Evolutionary conservation across 1,140 invertebrate genomes (phyloP).

Genomic region (Thaumetopoea pityocampa): DNA sequence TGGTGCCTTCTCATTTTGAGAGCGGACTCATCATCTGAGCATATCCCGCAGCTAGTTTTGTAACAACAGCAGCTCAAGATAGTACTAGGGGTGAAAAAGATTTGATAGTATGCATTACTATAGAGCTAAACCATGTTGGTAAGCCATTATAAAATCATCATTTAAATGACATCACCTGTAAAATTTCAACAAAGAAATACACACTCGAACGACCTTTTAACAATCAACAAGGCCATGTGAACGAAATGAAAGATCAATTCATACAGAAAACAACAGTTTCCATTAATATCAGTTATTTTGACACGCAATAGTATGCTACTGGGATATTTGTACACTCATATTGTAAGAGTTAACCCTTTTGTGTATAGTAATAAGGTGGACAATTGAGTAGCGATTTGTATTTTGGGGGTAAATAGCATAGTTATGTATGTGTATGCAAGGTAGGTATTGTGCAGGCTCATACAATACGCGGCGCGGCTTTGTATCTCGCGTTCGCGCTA

Average conservation of each 20-base stretch:
- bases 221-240: slow-evolving; percentile 24
- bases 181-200: slow-evolving; percentile 4
- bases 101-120: too few relatives aligned
- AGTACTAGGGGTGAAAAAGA: too few relatives aligned
- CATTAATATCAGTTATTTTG: slow-evolving; percentile 47
- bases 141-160: too few relatives aligned
- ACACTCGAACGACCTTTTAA: slow-evolving; percentile 10
- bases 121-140: too few relatives aligned
- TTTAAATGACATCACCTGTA: neutral
- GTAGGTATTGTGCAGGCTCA: slow-evolving; percentile 66
- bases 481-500: slow-evolving; percentile 62
- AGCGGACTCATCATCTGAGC: too few relatives aligned
- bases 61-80: too few relatives aligned
- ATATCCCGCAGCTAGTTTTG: too few relatives aligned
- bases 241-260: slow-evolving; percentile 30
- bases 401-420: slow-evolving; percentile 15
- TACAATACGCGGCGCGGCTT: slow-evolving; percentile 63
- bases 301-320: slow-evolving; percentile 33
- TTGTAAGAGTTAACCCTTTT: slow-evolving; percentile 10
- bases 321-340: slow-evolving; percentile 17
- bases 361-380: slow-evolving; percentile 20
- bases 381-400: slow-evolving; percentile 38
- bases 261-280: slow-evolving; percentile 37
- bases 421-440: slow-evolving; percentile 54
- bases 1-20: too few relatives aligned